Evolutionary conservation across 2,113 vertebrate genomes (phyloP).

Genomic region (Andinoacara biseriatus): DNA sequence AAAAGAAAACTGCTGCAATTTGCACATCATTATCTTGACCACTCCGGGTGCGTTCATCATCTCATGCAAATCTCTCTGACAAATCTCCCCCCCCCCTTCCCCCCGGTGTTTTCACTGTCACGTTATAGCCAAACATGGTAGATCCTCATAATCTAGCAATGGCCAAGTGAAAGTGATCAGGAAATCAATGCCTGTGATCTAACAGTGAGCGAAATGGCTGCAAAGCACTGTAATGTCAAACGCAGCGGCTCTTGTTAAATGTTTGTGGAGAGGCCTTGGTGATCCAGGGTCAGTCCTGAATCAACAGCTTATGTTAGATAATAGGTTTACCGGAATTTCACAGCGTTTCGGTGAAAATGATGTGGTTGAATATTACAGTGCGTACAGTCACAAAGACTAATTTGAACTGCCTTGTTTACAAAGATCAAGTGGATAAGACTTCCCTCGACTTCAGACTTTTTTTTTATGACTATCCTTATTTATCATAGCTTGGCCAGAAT

Average conservation of each 20-base stretch:
- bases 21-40: background rate
- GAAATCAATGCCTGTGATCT: background rate
- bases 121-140: background rate
- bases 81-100: background rate
- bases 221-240: background rate
- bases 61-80: background rate
- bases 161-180: background rate
- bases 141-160: background rate
- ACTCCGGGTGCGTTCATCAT: background rate
- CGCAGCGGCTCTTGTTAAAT: constrained; percentile 21
- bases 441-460: constrained; percentile 45
- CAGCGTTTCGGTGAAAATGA: constrained; percentile 51
- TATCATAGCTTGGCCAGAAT: background rate
- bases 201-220: background rate
- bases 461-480: constrained; percentile 27
- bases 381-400: constrained; percentile 34
- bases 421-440: constrained; percentile 57
- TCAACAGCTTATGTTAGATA: constrained; percentile 65
- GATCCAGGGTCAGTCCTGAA: constrained; percentile 58
- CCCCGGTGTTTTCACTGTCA: background rate
- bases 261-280: constrained; percentile 52
- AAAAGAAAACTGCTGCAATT: constrained; percentile 56
- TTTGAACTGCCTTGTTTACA: constrained; percentile 66
- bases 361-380: constrained; percentile 39
- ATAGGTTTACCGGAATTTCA: constrained; percentile 56